phyloP scores from a whole-genome alignment of 2,888 invertebrate species.

The Drosophila diplacantha region DNA sequence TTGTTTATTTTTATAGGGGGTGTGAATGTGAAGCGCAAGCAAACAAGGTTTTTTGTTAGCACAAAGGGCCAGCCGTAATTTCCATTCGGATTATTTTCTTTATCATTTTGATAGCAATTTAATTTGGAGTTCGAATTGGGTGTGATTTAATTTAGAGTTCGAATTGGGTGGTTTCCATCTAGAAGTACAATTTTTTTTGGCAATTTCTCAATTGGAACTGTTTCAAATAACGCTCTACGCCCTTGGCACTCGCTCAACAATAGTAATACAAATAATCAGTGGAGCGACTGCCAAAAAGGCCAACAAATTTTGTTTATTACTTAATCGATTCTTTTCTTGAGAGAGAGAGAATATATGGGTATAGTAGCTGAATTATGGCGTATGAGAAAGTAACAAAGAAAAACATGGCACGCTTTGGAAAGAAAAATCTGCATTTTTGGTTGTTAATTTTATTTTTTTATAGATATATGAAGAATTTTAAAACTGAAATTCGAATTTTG shows the following conservation, averaged over 20 bases:
- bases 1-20: background rate
- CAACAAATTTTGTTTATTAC: constrained; percentile 4
- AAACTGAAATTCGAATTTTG: constrained; percentile 25
- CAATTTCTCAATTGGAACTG: constrained; percentile 50
- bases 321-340: constrained; percentile 23
- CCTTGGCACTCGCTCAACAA: constrained; percentile 21
- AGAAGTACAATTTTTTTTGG: constrained; percentile 38
- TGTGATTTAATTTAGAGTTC: constrained; percentile 10
- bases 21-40: constrained; percentile 23
- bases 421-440: constrained; percentile 24
- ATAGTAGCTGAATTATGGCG: constrained; percentile 35
- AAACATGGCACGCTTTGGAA: constrained; percentile 65
- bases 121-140: constrained; percentile 17
- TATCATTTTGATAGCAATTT: background rate
- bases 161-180: constrained; percentile 20
- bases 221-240: constrained; percentile 64
- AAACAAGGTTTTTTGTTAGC: constrained; percentile 17
- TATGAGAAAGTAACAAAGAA: constrained; percentile 48
- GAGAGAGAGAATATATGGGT: constrained; percentile 38
- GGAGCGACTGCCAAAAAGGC: constrained; percentile 18
- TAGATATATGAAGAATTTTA: constrained; percentile 30
- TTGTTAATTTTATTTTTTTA: constrained; percentile 31
- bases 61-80: constrained; percentile 16
- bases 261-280: constrained; percentile 1
- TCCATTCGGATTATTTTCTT: constrained; percentile 9